Conservation (phyloP, 2,888 invertebrate genomes). For the Rhogogaster chlorosoma region DNA sequence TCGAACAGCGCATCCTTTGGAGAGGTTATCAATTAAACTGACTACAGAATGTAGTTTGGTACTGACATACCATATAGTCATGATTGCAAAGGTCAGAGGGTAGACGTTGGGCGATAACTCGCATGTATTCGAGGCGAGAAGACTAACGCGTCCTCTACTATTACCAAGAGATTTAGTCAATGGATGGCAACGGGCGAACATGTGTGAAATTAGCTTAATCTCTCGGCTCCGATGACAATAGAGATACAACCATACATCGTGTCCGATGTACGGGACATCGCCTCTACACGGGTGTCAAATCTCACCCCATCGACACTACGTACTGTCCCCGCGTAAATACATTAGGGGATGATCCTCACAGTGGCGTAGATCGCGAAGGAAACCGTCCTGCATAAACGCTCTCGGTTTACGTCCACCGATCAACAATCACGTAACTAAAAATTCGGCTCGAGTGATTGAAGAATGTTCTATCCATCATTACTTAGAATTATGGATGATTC, state of each 20-base stretch:
- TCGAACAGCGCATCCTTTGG: neutral
- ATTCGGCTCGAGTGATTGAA: neutral
- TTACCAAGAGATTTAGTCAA: constrained; percentile 51
- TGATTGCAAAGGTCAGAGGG: constrained; percentile 18
- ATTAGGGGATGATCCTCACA: constrained; percentile 77
- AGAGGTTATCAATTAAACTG: neutral
- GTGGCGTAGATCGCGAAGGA: constrained; percentile 64
- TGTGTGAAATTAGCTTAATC: constrained; percentile 79
- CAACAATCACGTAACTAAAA: neutral
- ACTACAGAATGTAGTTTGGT: neutral
- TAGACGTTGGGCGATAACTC: neutral
- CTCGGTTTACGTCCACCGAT: neutral
- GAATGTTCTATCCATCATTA: neutral
- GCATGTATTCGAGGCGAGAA: neutral
- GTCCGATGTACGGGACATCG: constrained; percentile 73
- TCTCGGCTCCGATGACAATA: constrained; percentile 77
- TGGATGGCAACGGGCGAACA: constrained; percentile 71
- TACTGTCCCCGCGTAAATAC: constrained; percentile 75
- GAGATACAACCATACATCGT: constrained; percentile 75
- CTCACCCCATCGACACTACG: constrained; percentile 70
- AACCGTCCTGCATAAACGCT: neutral
- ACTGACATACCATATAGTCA: neutral
- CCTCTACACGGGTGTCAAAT: constrained; percentile 74
- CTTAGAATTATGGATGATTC: neutral
- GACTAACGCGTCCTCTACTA: constrained; percentile 27